phyloP scores from a whole-genome alignment of 2,797 vertebrate genomes.

The Yasuhikotakia modesta region DNA sequence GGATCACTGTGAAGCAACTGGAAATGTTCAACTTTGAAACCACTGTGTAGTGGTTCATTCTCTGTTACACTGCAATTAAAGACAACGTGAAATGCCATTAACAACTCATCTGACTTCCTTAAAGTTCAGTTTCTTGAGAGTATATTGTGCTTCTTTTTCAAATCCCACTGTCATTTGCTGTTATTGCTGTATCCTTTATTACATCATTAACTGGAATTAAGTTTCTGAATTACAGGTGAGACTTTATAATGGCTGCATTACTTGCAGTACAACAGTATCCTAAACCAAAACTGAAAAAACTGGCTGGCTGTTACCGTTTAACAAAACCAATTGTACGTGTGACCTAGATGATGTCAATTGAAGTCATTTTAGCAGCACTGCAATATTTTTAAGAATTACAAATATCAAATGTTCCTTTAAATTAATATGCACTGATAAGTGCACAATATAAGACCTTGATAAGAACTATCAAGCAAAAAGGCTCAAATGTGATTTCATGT shows the following conservation, averaged over 20 bases:
- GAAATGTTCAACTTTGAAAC: background rate
- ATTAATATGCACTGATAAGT: constrained; percentile 6
- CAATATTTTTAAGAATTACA: too few relatives aligned
- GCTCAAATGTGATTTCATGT: constrained; percentile 1
- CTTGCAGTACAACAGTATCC: too few relatives aligned
- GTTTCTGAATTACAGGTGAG: background rate
- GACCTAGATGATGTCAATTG: background rate
- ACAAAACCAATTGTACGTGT: background rate
- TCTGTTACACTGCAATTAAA: background rate
- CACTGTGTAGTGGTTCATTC: background rate
- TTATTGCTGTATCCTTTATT: too few relatives aligned
- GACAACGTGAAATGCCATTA: background rate
- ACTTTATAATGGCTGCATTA: too few relatives aligned
- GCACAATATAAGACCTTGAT: background rate
- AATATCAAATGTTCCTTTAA: background rate
- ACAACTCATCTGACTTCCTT: background rate
- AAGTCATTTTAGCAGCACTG: background rate
- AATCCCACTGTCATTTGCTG: too few relatives aligned
- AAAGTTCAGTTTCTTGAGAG: background rate
- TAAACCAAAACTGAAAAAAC: background rate
- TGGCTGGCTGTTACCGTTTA: background rate
- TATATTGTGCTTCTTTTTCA: background rate
- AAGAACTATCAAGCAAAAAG: constrained; percentile 1
- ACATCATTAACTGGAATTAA: background rate
- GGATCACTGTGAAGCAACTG: background rate